Evolutionary conservation across 2,113 vertebrate species (phyloP).

Genomic region (Pomatostomus ruficeps): DNA sequence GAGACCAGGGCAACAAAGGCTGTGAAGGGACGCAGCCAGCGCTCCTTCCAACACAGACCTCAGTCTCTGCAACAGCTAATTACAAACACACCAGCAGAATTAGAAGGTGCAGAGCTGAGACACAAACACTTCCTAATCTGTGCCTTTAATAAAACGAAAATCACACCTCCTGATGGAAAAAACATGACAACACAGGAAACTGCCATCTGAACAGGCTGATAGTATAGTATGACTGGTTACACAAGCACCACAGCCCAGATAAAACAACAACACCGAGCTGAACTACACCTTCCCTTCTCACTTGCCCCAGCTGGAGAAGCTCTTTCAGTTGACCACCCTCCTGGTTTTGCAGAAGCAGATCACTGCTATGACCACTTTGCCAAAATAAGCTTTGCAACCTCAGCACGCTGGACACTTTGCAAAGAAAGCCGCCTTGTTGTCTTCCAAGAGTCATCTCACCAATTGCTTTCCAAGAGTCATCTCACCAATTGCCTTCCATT

Average conservation of each 20-base stretch:
- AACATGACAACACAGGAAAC: background rate
- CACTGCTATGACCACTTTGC: background rate
- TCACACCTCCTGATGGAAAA: background rate
- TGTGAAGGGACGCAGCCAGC: background rate
- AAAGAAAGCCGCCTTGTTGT: background rate
- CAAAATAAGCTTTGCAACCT: background rate
- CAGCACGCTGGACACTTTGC: accelerated
- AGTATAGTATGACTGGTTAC: background rate
- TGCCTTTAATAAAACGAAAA: background rate
- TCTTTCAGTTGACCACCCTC: background rate
- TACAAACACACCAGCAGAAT: background rate
- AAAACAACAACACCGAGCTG: background rate
- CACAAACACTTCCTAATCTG: background rate
- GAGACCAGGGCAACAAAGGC: background rate
- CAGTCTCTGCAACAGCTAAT: background rate
- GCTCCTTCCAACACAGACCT: background rate
- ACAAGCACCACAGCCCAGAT: background rate
- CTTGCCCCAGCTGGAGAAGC: background rate
- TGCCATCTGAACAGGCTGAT: background rate
- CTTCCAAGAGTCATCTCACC: background rate
- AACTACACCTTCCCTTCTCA: background rate
- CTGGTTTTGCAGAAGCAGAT: background rate
- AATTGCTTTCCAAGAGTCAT: background rate
- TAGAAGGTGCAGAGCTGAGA: background rate
- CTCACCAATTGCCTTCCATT: background rate